Percentiles rank a stretch among this genome's conserved stretches.
These are phyloP conservation scores for Tor tambroides DNA, from an alignment of 2,113 vertebrate species.

Conservation along the genomic window DNA sequence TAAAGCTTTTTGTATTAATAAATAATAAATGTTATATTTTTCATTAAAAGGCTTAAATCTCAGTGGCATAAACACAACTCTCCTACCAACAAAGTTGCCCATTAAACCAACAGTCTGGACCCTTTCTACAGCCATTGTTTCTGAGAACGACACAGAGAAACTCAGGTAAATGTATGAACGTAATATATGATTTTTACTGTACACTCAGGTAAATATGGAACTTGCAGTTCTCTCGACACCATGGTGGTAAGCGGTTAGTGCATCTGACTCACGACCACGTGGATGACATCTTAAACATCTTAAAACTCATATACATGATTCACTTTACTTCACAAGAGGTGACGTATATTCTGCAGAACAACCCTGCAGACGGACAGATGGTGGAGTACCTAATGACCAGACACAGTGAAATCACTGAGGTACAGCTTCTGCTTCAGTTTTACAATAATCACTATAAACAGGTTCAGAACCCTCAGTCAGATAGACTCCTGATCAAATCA, in stretches of 20 bases:
- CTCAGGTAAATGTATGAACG: slow-evolving; percentile 5
- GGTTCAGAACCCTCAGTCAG: neutral
- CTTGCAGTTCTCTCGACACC: slow-evolving; percentile 59
- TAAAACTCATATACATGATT: neutral
- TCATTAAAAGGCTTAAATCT: neutral
- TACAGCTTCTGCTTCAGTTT: slow-evolving; percentile 16
- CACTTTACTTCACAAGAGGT: slow-evolving; percentile 84
- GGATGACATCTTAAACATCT: neutral
- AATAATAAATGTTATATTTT: slow-evolving; percentile 10
- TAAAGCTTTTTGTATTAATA: no score
- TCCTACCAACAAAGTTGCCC: no score
- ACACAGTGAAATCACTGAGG: slow-evolving; percentile 86
- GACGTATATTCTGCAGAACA: slow-evolving; percentile 89
- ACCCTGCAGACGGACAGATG: slow-evolving; percentile 91
- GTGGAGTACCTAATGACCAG: slow-evolving; percentile 92
- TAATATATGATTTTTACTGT: neutral
- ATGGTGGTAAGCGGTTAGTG: slow-evolving; percentile 52
- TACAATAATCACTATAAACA: neutral
- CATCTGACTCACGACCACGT: slow-evolving; percentile 69
- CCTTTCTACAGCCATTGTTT: no score
- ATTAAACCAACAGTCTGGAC: no score
- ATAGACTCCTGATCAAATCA: neutral
- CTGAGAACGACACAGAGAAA: no score
- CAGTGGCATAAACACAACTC: no score
- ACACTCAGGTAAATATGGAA: slow-evolving; percentile 61